Evolutionary conservation across 2,888 invertebrate genomes (phyloP).

Genomic region (Suillia variegata): DNA sequence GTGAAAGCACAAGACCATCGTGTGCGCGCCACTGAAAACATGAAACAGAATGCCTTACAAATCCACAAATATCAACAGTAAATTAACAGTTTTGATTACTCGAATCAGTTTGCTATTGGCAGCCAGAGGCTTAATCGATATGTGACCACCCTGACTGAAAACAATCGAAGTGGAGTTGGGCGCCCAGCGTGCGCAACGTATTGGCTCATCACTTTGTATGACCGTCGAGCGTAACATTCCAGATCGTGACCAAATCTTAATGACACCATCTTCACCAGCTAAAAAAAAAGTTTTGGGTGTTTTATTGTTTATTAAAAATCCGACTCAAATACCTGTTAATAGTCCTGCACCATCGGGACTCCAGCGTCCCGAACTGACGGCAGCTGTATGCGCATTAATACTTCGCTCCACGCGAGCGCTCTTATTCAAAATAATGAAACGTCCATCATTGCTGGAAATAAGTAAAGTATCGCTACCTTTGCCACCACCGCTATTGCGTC

Average conservation of each 20-base stretch:
- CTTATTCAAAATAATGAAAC: conserved; percentile 85
- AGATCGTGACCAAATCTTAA: conserved; percentile 96
- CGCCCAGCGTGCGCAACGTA: conserved; percentile 85
- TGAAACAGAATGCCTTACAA: conserved; percentile 23
- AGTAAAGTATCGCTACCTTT: conserved; percentile 75
- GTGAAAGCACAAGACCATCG: conserved; percentile 87
- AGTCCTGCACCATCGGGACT: conserved; percentile 95
- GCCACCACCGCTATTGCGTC: conserved; percentile 57
- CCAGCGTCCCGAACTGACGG: conserved; percentile 89
- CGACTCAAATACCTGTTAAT: conserved; percentile 63
- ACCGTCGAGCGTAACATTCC: conserved; percentile 92
- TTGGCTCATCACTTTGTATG: conserved; percentile 80
- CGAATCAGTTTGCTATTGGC: conserved; percentile 75
- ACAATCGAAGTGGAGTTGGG: conserved; percentile 73
- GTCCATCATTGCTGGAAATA: conserved; percentile 87
- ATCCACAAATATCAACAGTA: no score
- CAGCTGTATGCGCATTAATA: conserved; percentile 90
- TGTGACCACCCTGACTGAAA: conserved; percentile 71
- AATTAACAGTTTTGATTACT: conserved; percentile 63
- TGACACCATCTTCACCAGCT: conserved; percentile 96
- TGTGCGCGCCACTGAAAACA: conserved; percentile 90
- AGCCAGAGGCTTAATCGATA: conserved; percentile 74
- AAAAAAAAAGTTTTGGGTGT: background rate
- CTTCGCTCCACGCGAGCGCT: conserved; percentile 91
- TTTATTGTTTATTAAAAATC: background rate